These are phyloP conservation scores for Drosophila buzzatii DNA, from an alignment of 2,888 invertebrate species.

Conservation along the genomic window DNA sequence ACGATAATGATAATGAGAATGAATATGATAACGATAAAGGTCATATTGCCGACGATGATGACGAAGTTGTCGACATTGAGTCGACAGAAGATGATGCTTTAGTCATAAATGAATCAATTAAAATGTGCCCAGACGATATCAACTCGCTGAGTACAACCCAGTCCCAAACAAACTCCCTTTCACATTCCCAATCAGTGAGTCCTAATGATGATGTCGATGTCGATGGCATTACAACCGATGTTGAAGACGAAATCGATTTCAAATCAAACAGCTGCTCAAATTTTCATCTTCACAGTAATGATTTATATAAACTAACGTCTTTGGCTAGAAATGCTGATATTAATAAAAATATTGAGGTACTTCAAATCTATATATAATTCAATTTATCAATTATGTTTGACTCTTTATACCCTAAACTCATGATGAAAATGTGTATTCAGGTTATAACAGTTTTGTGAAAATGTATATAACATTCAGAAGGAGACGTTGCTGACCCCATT, in stretches of 20 bases:
- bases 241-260: conserved; percentile 55
- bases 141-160: conserved; percentile 29
- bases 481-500: too few relatives aligned
- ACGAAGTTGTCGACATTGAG: conserved; percentile 94
- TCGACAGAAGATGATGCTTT: conserved; percentile 91
- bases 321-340: conserved; percentile 12
- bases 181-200: conserved; percentile 43
- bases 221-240: conserved; percentile 66
- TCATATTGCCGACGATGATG: conserved; percentile 41
- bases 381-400: neutral
- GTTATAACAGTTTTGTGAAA: too few relatives aligned
- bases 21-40: conserved; percentile 1
- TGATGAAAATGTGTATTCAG: too few relatives aligned
- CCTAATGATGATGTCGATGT: conserved; percentile 63
- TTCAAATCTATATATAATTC: neutral
- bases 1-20: conserved; percentile 18
- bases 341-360: conserved; percentile 40
- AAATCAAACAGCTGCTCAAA: conserved; percentile 46
- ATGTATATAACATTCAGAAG: too few relatives aligned
- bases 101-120: conserved; percentile 18
- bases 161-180: conserved; percentile 7
- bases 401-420: neutral
- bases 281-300: conserved; percentile 23
- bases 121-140: conserved; percentile 19
- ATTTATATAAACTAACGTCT: conserved; percentile 19